Evolutionary conservation across 2,888 invertebrate genomes (phyloP).

Genomic region (Acleris holmiana): DNA sequence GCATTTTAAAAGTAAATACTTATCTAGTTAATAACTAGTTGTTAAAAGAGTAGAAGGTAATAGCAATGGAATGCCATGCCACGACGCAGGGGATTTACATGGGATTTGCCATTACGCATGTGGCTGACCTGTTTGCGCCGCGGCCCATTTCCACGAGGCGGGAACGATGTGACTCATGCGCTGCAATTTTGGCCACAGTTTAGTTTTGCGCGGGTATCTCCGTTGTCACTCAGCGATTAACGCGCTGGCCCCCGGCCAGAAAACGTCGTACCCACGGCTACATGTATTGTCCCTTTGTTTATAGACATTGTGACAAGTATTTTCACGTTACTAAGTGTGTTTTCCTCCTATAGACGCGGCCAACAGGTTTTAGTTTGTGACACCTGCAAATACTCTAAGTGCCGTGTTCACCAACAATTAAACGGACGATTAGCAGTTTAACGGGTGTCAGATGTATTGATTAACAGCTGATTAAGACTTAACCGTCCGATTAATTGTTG

Average conservation of each 20-base stretch:
- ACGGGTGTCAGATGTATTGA: too few relatives aligned
- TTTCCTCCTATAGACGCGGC: slow-evolving; percentile 16
- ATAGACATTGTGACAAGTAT: slow-evolving; percentile 26
- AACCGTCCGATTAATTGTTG: too few relatives aligned
- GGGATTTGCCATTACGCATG: slow-evolving; percentile 31
- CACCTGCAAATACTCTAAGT: slow-evolving; percentile 11
- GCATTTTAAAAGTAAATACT: slow-evolving; percentile 1
- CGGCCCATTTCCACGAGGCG: slow-evolving; percentile 33
- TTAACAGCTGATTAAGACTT: too few relatives aligned
- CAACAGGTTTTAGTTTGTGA: slow-evolving; percentile 13
- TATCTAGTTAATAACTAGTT: too few relatives aligned
- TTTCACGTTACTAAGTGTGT: slow-evolving; percentile 29
- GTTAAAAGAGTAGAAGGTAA: neutral
- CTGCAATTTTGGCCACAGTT: slow-evolving; percentile 45
- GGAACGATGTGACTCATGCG: slow-evolving; percentile 56
- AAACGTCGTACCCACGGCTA: slow-evolving; percentile 42
- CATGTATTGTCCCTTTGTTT: slow-evolving; percentile 33
- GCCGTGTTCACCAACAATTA: too few relatives aligned
- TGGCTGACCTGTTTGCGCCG: slow-evolving; percentile 13
- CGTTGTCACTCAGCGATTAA: slow-evolving; percentile 55
- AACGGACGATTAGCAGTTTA: too few relatives aligned
- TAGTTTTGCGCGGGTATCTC: slow-evolving; percentile 53
- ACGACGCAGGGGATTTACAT: neutral
- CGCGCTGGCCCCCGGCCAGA: slow-evolving; percentile 65
- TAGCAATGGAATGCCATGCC: neutral